Evolutionary conservation across 2,113 vertebrate species (phyloP), one percentile per base, ranked within the genome.

Genomic region (Jaculus jaculus): DNA sequence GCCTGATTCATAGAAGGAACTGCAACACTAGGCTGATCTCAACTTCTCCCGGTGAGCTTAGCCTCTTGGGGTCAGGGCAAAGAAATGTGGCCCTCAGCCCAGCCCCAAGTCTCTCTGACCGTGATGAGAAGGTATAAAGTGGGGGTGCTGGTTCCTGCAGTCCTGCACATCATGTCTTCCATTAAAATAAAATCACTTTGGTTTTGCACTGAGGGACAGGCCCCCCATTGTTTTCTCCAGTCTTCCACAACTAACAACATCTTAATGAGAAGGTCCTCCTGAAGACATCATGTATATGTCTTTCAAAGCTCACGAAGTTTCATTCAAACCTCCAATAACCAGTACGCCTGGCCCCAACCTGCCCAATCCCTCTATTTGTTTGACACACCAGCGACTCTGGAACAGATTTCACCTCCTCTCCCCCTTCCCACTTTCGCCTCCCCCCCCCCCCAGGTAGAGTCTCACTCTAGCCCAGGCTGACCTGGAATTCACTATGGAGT

Each of bases 1-100:
- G 83, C 26, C 47, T 87, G 42, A 24, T 60, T 58, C 51, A 17
- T 54, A 73, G 72, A 88, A 15, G 26, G 66, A 80, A 82, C 28
- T 72, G 10, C 3, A 2, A 2, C 37, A 17, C 58, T 77, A 9
- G 20, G 51, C 0, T 1, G 61, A 91, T 91, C 58, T 92, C 83
- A 37, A 39, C 30, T 66, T 74, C 37, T 74, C 2, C 5, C 60
- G n/a, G 37, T 85, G 20, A 89, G 71, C 17, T 13, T 28, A 94
- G 71, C n/a, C 42, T 34, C 65, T 78, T n/a, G 51, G 23, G 13
- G 42, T 21, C 37, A 28, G 39, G 30, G 90, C 87, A 73, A 90
- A 89, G 84, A 96, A 89, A 74, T 65, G 61, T 95, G 91, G 89
- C 84, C 77, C 80, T 34, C 54, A 89, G 87, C 47, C 94, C 87